Percentiles rank a stretch among this genome's conserved stretches.
Evolutionary conservation across 2,797 vertebrate genomes (phyloP).

Genomic region (Anguilla marmorata): DNA sequence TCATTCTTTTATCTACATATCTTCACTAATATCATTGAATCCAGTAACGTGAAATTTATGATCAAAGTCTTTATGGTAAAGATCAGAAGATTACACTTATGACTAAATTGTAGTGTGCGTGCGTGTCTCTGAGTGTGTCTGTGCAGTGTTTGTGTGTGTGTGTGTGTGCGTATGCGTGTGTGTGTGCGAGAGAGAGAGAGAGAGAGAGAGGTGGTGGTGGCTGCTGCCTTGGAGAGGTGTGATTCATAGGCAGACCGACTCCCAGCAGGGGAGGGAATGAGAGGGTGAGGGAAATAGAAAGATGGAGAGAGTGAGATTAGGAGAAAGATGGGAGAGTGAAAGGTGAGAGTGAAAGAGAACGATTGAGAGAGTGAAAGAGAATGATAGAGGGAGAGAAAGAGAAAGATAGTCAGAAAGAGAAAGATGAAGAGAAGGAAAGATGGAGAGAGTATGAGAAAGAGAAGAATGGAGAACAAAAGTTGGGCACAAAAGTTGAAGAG

Average conservation of each 20-base stretch:
- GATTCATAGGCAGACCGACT: constrained; percentile 60
- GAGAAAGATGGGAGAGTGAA: constrained; percentile 29
- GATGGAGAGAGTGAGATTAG: constrained; percentile 40
- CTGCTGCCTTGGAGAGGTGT: constrained; percentile 38
- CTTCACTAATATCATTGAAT: too few relatives aligned
- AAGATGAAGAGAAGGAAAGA: too few relatives aligned
- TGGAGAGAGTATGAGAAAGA: too few relatives aligned
- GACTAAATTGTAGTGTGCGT: background rate
- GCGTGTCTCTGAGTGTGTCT: background rate
- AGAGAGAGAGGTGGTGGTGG: background rate
- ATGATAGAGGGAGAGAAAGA: background rate
- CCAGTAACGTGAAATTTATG: too few relatives aligned
- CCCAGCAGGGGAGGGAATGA: constrained; percentile 54
- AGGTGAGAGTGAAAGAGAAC: too few relatives aligned
- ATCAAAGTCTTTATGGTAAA: too few relatives aligned
- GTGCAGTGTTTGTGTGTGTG: background rate
- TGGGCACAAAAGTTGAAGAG: background rate
- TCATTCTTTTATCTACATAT: background rate
- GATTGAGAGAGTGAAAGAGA: constrained; percentile 42
- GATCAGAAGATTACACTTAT: background rate
- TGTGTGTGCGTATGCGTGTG: background rate
- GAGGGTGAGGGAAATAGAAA: constrained; percentile 35
- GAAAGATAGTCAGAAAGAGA: too few relatives aligned
- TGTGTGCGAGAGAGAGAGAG: background rate
- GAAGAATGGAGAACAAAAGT: too few relatives aligned